Conservation (phyloP, 2,797 vertebrate genomes). For the Urocyon cinereoargenteus region DNA sequence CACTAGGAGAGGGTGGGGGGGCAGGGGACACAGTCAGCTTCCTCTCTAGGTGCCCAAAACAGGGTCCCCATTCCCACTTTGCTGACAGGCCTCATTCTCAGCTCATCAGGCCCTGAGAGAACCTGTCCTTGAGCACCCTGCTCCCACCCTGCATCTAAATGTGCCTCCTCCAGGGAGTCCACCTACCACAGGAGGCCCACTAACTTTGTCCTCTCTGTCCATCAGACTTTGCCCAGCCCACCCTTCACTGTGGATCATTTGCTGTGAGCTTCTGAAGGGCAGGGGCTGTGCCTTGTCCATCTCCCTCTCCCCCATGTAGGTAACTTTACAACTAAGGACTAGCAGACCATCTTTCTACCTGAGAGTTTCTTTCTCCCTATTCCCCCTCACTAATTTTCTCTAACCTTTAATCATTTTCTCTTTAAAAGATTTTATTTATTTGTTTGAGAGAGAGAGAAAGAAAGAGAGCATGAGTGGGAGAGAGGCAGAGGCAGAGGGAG, state of each 20-base stretch:
- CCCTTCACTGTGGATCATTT: background rate
- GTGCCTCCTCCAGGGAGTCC: background rate
- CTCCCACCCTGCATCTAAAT: background rate
- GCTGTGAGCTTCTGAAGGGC: background rate
- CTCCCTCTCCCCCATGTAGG: rapidly evolving
- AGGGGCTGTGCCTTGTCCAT: rapidly evolving
- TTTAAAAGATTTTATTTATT: no score
- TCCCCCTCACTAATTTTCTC: background rate
- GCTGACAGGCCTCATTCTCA: background rate
- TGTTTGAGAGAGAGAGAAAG: no score
- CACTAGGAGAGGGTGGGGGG: background rate
- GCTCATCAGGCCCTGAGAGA: background rate
- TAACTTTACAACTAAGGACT: no score
- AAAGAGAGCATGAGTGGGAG: no score
- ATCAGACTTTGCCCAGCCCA: background rate
- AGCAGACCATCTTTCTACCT: background rate
- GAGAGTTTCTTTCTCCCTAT: background rate
- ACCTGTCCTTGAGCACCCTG: background rate
- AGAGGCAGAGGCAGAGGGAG: background rate
- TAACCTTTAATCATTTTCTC: background rate
- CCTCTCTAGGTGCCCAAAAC: background rate
- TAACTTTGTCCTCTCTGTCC: background rate
- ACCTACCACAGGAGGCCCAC: background rate
- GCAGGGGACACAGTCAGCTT: background rate
- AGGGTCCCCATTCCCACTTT: background rate